phyloP scores from a whole-genome alignment of 2,797 vertebrate genomes.

The Falco novaeseelandiae region DNA sequence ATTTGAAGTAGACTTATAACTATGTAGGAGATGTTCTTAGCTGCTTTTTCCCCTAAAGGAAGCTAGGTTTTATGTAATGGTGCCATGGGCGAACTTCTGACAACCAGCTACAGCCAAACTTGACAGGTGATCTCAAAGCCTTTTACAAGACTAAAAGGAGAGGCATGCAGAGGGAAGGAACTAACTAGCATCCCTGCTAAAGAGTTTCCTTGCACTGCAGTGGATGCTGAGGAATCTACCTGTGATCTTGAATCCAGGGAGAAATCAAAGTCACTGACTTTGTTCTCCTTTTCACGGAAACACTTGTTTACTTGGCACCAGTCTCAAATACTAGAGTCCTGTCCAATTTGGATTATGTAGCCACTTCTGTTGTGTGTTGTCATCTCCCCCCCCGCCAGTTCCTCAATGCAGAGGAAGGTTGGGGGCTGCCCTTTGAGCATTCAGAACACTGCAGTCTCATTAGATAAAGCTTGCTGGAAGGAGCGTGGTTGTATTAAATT shows the following conservation, averaged over 20 bases:
- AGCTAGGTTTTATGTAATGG: neutral
- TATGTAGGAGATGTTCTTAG: neutral
- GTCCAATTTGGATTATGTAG: neutral
- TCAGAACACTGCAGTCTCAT: neutral
- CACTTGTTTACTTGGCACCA: neutral
- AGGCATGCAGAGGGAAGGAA: neutral
- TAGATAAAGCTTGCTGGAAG: neutral
- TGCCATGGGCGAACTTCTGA: neutral
- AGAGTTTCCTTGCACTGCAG: neutral
- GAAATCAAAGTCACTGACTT: neutral
- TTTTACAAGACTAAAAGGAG: neutral
- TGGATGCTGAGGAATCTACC: neutral
- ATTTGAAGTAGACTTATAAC: neutral
- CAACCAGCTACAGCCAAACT: neutral
- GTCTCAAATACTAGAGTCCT: neutral
- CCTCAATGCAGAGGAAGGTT: rapidly evolving
- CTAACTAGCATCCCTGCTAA: neutral
- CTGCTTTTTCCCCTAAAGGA: neutral
- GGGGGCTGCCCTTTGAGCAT: neutral
- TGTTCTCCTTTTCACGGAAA: neutral
- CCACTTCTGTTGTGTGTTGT: neutral
- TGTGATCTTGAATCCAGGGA: neutral
- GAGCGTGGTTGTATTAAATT: neutral
- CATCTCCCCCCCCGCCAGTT: too few relatives aligned
- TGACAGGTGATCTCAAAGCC: neutral